Conservation (phyloP, 2,888 invertebrate genomes). For the Heliothis peltigera region DNA sequence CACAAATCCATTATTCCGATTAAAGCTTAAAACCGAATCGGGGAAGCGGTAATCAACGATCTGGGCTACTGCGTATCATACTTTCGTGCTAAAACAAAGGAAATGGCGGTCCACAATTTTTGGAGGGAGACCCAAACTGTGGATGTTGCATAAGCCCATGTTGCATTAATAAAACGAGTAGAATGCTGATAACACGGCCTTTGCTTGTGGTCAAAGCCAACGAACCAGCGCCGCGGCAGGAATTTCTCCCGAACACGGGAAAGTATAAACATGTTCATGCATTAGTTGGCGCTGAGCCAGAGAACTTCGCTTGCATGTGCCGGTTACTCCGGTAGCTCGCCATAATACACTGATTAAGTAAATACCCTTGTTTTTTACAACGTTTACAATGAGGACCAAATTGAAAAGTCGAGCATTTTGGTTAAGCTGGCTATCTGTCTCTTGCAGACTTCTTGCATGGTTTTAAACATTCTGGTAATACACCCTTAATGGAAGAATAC, state of each 20-base stretch:
- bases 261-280: slow-evolving; percentile 60
- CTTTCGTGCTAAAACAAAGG: slow-evolving; percentile 20
- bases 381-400: slow-evolving; percentile 36
- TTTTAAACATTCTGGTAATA: slow-evolving; percentile 15
- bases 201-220: slow-evolving; percentile 60
- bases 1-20: slow-evolving; percentile 22
- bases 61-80: slow-evolving; percentile 12
- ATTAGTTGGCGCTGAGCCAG: slow-evolving; percentile 62
- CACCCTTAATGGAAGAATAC: not conserved
- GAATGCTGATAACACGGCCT: slow-evolving; percentile 59
- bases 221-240: slow-evolving; percentile 40
- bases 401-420: slow-evolving; percentile 48
- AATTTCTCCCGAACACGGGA: slow-evolving; percentile 56
- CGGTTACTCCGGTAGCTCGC: slow-evolving; percentile 34
- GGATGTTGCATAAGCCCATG: slow-evolving; percentile 42
- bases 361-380: slow-evolving; percentile 51
- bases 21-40: slow-evolving; percentile 20
- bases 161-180: slow-evolving; percentile 58
- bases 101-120: slow-evolving; percentile 23
- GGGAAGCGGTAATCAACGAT: slow-evolving; percentile 26
- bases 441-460: slow-evolving; percentile 36
- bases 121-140: slow-evolving; percentile 20
- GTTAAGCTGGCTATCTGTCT: slow-evolving; percentile 50
- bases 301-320: slow-evolving; percentile 51
- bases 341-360: slow-evolving; percentile 60